Percentiles rank a stretch among this genome's conserved stretches.
Conservation (phyloP, 2,888 invertebrate species). For the Listrodromus nycthemerus region DNA sequence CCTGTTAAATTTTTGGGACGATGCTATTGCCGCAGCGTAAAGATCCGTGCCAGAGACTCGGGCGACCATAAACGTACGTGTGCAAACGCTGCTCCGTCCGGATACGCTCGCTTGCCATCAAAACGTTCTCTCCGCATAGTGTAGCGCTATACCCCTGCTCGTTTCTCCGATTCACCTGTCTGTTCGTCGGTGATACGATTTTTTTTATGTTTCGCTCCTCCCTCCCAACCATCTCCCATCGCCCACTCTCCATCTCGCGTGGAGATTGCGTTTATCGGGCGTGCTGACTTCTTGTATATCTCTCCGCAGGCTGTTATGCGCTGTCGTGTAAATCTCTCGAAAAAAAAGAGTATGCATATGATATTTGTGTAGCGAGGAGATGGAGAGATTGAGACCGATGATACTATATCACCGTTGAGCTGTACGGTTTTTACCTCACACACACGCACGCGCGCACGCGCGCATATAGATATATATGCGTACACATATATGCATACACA, state of each 20-base stretch:
- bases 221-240: too few species aligned
- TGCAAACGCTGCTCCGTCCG: conserved; percentile 29
- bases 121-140: conserved; percentile 29
- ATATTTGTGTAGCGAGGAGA: conserved; percentile 2
- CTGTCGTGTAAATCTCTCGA: conserved; percentile 41
- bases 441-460: too few species aligned
- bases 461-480: background rate
- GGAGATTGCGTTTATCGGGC: conserved; percentile 35
- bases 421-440: conserved; percentile 5
- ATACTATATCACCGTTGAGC: conserved; percentile 4
- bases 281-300: conserved; percentile 47
- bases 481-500: conserved; percentile 5
- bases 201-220: conserved; percentile 14
- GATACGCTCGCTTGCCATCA: conserved; percentile 58
- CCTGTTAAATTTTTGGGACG: conserved; percentile 59
- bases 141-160: background rate
- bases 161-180: conserved; percentile 52
- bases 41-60: conserved; percentile 66
- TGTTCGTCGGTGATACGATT: conserved; percentile 37
- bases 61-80: conserved; percentile 61
- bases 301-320: background rate
- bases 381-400: background rate
- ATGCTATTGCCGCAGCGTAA: conserved; percentile 68
- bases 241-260: conserved; percentile 12
- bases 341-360: conserved; percentile 20